A percentile compares a stretch with the other conserved stretches of the same genome.
Conservation (phyloP, 53 echinoderm and acorn worm species). For the Paracentrotus lividus region DNA sequence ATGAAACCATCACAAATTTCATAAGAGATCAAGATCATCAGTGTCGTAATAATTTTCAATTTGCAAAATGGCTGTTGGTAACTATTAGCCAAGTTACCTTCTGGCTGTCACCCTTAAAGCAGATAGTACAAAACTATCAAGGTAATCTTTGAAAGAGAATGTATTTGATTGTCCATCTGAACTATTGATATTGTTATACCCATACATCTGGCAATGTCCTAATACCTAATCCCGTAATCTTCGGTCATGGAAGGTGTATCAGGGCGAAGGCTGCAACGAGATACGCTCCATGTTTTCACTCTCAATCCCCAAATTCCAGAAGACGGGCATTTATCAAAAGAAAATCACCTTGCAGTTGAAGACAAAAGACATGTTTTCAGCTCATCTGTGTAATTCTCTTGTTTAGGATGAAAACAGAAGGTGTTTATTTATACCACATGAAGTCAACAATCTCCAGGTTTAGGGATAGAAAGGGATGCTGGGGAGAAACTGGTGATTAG, state of each 20-base stretch:
- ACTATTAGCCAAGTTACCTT: too few relatives aligned
- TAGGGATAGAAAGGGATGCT: background rate
- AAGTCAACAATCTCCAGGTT: conserved; percentile 50
- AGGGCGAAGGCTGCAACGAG: background rate
- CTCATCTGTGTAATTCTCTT: conserved; percentile 51
- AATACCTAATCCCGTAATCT: background rate
- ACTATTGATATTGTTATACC: background rate
- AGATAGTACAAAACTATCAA: too few relatives aligned
- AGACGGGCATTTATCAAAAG: background rate
- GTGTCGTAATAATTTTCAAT: too few relatives aligned
- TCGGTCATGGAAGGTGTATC: background rate
- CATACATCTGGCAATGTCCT: background rate
- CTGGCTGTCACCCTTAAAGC: too few relatives aligned
- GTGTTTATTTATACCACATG: conserved; percentile 49
- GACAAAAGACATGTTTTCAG: conserved; percentile 36
- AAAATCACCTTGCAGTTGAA: conserved; percentile 16
- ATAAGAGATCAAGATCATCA: too few relatives aligned
- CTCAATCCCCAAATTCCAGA: background rate
- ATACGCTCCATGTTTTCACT: conserved; percentile 41
- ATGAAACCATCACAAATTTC: too few relatives aligned
- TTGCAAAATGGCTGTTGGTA: too few relatives aligned
- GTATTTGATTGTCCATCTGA: background rate
- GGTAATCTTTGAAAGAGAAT: too few relatives aligned
- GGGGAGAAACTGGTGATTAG: conserved; percentile 23
- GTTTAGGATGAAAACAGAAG: conserved; percentile 51